These are phyloP conservation scores for Pegea sp. DNA, from an alignment of 23 tunicate species.

Conservation along the genomic window DNA sequence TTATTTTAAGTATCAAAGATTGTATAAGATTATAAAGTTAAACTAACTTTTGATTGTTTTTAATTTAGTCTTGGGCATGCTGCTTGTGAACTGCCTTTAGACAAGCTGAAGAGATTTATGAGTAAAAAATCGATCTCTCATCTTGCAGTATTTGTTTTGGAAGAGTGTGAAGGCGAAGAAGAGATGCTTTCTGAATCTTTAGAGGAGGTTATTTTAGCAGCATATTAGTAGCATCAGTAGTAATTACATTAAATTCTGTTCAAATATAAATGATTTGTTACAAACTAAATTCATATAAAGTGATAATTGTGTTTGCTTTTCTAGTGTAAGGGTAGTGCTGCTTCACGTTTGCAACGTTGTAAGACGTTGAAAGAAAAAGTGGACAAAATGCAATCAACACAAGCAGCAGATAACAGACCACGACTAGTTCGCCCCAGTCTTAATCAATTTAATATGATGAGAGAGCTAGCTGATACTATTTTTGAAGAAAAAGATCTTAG, in stretches of 20 bases:
- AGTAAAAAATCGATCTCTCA: neutral
- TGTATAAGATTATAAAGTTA: no score
- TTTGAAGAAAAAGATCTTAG: conserved; percentile 7
- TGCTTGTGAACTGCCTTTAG: neutral
- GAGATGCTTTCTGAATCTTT: neutral
- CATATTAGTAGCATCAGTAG: no score
- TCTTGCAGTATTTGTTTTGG: neutral
- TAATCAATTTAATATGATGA: neutral
- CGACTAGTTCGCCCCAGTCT: neutral
- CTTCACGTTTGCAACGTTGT: neutral
- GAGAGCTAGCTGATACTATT: neutral
- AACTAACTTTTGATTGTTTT: no score
- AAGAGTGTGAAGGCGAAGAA: neutral
- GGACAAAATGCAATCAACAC: neutral
- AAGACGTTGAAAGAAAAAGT: neutral
- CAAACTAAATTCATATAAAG: no score
- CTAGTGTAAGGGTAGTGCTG: neutral
- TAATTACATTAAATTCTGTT: no score
- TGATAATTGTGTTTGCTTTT: no score
- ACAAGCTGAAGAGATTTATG: neutral
- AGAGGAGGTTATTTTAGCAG: neutral
- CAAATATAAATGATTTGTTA: no score
- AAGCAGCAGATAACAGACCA: neutral
- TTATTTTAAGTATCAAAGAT: no score
- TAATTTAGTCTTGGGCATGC: neutral